Evolutionary conservation across 2,888 invertebrate genomes (phyloP).

Genomic region (Molorchus minor): DNA sequence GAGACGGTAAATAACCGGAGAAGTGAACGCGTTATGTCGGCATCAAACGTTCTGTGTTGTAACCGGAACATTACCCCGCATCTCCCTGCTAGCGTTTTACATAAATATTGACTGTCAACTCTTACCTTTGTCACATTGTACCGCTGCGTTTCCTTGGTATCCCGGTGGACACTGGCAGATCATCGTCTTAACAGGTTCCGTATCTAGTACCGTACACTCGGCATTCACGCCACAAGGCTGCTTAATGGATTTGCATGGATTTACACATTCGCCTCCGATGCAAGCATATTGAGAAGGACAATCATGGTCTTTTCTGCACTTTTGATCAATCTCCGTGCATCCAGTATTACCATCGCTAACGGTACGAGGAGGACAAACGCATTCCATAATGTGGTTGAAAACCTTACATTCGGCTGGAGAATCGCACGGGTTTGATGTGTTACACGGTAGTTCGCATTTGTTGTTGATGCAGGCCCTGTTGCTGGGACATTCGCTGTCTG

Average conservation of each 20-base stretch:
- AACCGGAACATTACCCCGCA: too few species aligned
- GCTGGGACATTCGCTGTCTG: constrained; percentile 82
- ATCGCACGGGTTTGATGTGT: constrained; percentile 73
- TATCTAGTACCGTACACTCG: constrained; percentile 80
- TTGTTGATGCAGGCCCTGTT: constrained; percentile 83
- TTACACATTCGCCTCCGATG: constrained; percentile 81
- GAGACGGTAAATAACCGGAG: too few species aligned
- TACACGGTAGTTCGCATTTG: constrained; percentile 82
- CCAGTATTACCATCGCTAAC: constrained; percentile 70
- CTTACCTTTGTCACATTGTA: constrained; percentile 83
- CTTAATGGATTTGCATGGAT: constrained; percentile 82
- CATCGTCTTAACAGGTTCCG: constrained; percentile 86
- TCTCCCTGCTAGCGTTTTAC: too few species aligned
- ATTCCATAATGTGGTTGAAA: constrained; percentile 79
- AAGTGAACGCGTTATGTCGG: too few species aligned
- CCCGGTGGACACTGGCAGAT: constrained; percentile 88
- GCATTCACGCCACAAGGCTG: constrained; percentile 86
- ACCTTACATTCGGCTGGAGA: constrained; percentile 79
- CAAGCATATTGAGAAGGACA: constrained; percentile 87
- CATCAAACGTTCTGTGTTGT: too few species aligned
- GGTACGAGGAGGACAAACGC: constrained; percentile 82
- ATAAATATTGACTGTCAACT: constrained; percentile 42
- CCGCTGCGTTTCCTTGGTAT: constrained; percentile 86
- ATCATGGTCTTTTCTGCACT: constrained; percentile 81
- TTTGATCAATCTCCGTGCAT: constrained; percentile 69